These are phyloP conservation scores for Danionella cerebrum DNA, from an alignment of 2,113 vertebrate genomes.

Conservation along the genomic window DNA sequence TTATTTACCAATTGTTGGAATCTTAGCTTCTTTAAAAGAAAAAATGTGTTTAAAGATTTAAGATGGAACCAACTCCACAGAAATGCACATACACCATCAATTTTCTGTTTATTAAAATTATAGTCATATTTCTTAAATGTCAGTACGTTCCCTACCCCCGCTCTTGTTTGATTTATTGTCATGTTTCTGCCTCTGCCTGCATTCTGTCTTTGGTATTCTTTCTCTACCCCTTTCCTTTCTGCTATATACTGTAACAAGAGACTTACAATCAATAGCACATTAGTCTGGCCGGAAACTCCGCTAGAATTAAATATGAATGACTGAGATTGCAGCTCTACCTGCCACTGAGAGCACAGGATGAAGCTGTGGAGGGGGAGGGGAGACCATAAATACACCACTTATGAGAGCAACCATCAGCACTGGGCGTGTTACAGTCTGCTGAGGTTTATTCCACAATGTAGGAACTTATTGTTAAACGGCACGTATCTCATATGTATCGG, in stretches of 20 bases:
- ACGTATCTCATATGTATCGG: too few species aligned
- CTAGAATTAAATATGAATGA: slow-evolving; percentile 76
- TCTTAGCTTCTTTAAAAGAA: too few species aligned
- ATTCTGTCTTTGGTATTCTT: slow-evolving; percentile 41
- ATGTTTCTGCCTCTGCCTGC: slow-evolving; percentile 33
- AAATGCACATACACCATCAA: not conserved
- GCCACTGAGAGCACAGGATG: slow-evolving; percentile 57
- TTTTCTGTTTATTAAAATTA: slow-evolving; percentile 25
- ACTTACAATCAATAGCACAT: slow-evolving; percentile 75
- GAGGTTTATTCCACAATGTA: too few species aligned
- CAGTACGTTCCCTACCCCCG: slow-evolving; percentile 18
- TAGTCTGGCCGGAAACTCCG: slow-evolving; percentile 70
- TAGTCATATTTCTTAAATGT: slow-evolving; percentile 36
- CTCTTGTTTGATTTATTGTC: slow-evolving; percentile 18
- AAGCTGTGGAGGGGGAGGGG: slow-evolving; percentile 44
- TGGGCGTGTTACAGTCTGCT: not conserved
- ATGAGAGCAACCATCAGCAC: slow-evolving; percentile 26
- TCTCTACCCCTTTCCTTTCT: slow-evolving; percentile 23
- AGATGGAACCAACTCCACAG: not conserved
- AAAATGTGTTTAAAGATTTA: not conserved
- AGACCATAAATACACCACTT: slow-evolving; percentile 50
- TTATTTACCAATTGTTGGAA: too few species aligned
- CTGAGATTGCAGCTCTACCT: slow-evolving; percentile 70
- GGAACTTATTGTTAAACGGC: too few species aligned
- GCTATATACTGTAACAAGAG: slow-evolving; percentile 62